Evolutionary conservation across 2,113 vertebrate species (phyloP).

Genomic region (Phalacrocorax brasilianus): DNA sequence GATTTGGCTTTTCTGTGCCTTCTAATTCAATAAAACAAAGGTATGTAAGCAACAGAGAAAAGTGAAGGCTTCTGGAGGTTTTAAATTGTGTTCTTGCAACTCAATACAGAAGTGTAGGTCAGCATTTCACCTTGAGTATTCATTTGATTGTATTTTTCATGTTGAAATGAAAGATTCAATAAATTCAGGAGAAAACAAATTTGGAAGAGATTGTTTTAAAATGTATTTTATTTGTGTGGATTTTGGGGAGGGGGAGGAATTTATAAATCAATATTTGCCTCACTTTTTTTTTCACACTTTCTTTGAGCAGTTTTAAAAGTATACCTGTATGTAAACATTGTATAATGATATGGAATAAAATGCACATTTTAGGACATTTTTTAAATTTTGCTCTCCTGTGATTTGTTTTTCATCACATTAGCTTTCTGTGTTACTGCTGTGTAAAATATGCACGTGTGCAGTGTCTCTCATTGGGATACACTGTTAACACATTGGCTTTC

Average conservation of each 20-base stretch:
- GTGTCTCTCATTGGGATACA: background rate
- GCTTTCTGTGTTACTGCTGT: background rate
- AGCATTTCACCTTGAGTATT: constrained; percentile 49
- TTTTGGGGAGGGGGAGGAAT: constrained; percentile 49
- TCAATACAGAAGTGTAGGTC: constrained; percentile 58
- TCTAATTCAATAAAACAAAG: constrained; percentile 9
- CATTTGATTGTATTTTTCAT: constrained; percentile 56
- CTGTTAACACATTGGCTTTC: background rate
- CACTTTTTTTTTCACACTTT: constrained; percentile 77
- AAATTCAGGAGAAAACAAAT: constrained; percentile 61
- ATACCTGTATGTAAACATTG: constrained; percentile 86
- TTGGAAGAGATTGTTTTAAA: constrained; percentile 56
- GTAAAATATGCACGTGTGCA: rapidly evolving
- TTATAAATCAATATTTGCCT: constrained; percentile 74
- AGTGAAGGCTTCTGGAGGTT: background rate
- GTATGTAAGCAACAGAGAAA: background rate
- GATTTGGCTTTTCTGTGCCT: constrained; percentile 39
- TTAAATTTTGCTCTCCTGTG: constrained; percentile 70
- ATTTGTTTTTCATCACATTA: constrained; percentile 20
- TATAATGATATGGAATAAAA: constrained; percentile 92
- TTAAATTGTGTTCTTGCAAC: constrained; percentile 20
- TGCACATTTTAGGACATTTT: constrained; percentile 88
- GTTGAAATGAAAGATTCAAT: constrained; percentile 66
- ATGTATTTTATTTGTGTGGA: constrained; percentile 62
- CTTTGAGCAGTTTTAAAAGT: constrained; percentile 82